phyloP scores from a whole-genome alignment of 2,888 invertebrate species.

The Anoncus sp. region DNA sequence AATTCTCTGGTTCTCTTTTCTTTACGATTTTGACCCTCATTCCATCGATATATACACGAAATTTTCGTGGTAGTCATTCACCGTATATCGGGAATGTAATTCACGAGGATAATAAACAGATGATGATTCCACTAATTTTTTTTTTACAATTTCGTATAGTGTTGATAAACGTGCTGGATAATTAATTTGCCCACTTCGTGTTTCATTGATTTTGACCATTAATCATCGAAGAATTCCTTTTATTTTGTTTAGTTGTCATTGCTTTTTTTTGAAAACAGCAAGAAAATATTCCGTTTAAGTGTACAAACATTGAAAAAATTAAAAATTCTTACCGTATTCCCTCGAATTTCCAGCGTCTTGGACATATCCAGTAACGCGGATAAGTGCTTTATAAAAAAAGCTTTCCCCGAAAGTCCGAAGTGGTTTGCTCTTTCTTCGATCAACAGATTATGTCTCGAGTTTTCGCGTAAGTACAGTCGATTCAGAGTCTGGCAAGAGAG shows the following conservation, averaged over 20 bases:
- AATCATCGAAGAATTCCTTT: too few relatives aligned
- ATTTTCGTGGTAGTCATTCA: too few relatives aligned
- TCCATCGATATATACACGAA: too few relatives aligned
- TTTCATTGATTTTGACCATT: too few relatives aligned
- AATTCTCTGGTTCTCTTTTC: too few relatives aligned
- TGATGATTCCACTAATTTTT: too few relatives aligned
- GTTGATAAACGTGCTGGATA: too few relatives aligned
- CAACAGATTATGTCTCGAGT: slow-evolving; percentile 33
- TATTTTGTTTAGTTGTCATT: background rate
- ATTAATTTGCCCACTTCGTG: too few relatives aligned
- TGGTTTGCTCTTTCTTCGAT: slow-evolving; percentile 16
- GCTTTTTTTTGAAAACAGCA: background rate
- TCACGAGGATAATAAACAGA: too few relatives aligned
- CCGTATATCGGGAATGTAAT: too few relatives aligned
- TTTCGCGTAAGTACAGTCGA: slow-evolving; percentile 7
- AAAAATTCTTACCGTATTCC: background rate
- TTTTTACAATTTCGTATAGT: too few relatives aligned
- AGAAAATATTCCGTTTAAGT: background rate
- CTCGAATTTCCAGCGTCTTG: background rate
- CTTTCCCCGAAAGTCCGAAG: slow-evolving; percentile 9
- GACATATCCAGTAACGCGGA: slow-evolving; percentile 5
- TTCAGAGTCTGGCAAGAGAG: background rate
- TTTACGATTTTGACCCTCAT: too few relatives aligned
- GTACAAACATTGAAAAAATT: background rate
- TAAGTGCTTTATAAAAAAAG: slow-evolving; percentile 3